Conservation (phyloP, 2,113 vertebrate species). For the Atherinomorus stipes region DNA sequence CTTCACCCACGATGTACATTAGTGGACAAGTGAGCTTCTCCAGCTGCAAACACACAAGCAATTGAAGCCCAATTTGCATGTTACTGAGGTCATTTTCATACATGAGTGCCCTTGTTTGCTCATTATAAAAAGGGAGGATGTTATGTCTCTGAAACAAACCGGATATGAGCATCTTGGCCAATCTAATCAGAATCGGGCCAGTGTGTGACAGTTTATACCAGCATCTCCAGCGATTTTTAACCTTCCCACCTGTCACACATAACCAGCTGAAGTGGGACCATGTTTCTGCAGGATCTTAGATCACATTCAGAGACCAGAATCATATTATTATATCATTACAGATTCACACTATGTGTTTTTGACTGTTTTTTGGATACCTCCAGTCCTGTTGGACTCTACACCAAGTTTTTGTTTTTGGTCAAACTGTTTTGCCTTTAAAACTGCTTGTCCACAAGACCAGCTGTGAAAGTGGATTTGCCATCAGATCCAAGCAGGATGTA, state of each 20-base stretch:
- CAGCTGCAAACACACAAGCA: slow-evolving; percentile 56
- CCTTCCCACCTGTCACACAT: too few relatives aligned
- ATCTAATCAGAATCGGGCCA: background rate
- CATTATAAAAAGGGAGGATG: too few relatives aligned
- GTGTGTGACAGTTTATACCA: background rate
- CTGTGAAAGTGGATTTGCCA: background rate
- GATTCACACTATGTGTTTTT: too few relatives aligned
- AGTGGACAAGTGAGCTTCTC: slow-evolving; percentile 75
- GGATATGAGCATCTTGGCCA: background rate
- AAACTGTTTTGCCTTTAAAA: too few relatives aligned
- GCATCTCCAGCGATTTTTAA: background rate
- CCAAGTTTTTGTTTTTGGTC: too few relatives aligned
- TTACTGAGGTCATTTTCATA: background rate
- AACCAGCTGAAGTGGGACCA: too few relatives aligned
- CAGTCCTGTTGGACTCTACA: too few relatives aligned
- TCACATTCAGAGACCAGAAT: too few relatives aligned
- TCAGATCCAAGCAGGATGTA: background rate
- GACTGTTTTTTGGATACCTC: too few relatives aligned
- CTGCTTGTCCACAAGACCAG: background rate
- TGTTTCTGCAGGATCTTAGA: too few relatives aligned
- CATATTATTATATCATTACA: too few relatives aligned
- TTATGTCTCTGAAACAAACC: background rate
- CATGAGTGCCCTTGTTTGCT: background rate
- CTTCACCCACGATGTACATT: slow-evolving; percentile 72
- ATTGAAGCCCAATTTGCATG: background rate